Base-by-base conservation (phyloP, 2,888 invertebrate species). In the Nymphalis polychloros region DNA sequence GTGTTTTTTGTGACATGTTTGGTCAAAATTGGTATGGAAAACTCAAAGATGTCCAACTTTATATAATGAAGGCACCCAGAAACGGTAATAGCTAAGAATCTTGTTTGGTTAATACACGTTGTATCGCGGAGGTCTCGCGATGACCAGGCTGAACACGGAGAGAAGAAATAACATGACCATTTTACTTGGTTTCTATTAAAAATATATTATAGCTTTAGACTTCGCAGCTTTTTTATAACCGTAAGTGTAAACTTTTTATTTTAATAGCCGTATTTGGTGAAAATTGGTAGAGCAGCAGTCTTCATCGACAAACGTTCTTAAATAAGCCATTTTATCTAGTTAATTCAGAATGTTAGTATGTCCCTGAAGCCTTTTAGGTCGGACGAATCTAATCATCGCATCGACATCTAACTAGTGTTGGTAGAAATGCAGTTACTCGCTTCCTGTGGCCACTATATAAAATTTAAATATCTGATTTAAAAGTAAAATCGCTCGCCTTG, bases 381-480 rank as follows among this genome's bases (percentile, higher is more conserved):
- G 27, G 31, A 16, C 35, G 55, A 31, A 55, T 55, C 55, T 55
- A 59, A 63, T 68, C 53, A 59, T 47, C 47, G 35, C 62, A 60
- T 63, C 53, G 53, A 57, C 59, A 46, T 69, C 69, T 35, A 63
- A 64, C 67, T 68, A 48, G 20, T 31, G 17, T 47, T 23, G 16
- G 27, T 19, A 46, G 27, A 47, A 52, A 52, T 16, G 23, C 52
- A 52, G 52, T 52, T 23, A 17, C 49, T 27, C 47, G n/a, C 52
- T 65, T 60, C 60, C 65, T 59, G 52, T 60, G 47, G 35, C 50
- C 17, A 50, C 53, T 63, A 64, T 69, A 69, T 64, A 64, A 49
- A 68, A 68, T 69, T 69, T 64, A 69, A 69, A 67, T 64, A 62
- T 61, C 63, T 31, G 59, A 70, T 70, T 70, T 68, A 62, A 70